Evolutionary conservation across 1,140 invertebrate genomes (phyloP), one percentile per base, ranked within the genome.

Genomic region (Drosophila jambulina): DNA sequence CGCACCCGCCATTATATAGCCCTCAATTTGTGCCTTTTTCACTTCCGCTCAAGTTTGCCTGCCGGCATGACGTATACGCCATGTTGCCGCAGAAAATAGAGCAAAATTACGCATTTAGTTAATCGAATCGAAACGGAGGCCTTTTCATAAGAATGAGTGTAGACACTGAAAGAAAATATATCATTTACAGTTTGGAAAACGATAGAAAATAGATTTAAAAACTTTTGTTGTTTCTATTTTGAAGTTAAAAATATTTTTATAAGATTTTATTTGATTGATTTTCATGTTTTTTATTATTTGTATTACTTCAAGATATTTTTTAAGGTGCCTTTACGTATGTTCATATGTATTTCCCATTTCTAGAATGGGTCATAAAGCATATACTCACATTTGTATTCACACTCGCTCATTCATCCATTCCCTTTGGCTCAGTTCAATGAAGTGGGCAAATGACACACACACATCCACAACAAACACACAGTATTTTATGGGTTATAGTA

Each of bases 21-120:
- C 32, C 42, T 32, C 56, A 36, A 43, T 63, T 48, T 43, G 27
- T 21, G 38, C 36, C 42, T 49, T 42, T 43, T 27, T 34, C 40
- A 80, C 61, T 63, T 71, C 68, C 71, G 71, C 46, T 25, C 19
- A 45, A 74, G 48, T 68, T 46, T 56, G 63, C 48, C 67, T 68
- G 43, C 15, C 21, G 27, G 32, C 65, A 69, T 84, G 70, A 85
- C 82, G 82, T 84, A 84, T 84, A 84, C 82, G 82, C 82, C 75
- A 61, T 42, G 63, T 74, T 62, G 82, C 48, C 60, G 43, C 32
- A 40, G 54, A 72, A 72, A 72, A 72, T 72, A 51, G 70, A 72
- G 45, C 68, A 72, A 72, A 72, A 72, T 72, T 77, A 85, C 63
- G 60, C 82, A 85, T 85, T 85, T 75, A 82, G 67, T 78, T 85